These are phyloP conservation scores for Epinotia demarniana DNA, from an alignment of 2,888 invertebrate species.

Conservation along the genomic window DNA sequence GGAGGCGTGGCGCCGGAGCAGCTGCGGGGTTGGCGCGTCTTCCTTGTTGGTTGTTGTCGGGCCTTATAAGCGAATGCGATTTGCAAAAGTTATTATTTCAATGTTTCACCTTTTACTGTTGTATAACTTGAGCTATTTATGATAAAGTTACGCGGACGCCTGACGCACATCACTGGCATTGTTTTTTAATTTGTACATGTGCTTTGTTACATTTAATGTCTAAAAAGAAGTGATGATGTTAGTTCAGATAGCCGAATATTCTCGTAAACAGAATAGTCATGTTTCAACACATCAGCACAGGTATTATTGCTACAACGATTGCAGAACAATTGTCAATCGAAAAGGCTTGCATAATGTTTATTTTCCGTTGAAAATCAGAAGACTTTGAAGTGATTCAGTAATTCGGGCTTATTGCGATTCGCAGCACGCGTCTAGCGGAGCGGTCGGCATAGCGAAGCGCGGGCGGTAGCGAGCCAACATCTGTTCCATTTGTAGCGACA, in stretches of 20 bases:
- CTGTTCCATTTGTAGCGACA: slow-evolving; percentile 78
- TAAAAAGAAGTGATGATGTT: no score
- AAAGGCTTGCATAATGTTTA: background rate
- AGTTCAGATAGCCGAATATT: no score
- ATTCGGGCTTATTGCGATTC: slow-evolving; percentile 18
- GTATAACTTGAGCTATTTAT: background rate
- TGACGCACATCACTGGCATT: no score
- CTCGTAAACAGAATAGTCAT: background rate
- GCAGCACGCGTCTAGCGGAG: slow-evolving; percentile 20
- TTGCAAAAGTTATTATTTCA: slow-evolving; percentile 16
- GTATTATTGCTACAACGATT: no score
- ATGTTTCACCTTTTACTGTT: slow-evolving; percentile 15
- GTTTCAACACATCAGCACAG: background rate
- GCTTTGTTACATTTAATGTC: no score
- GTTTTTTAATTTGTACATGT: no score
- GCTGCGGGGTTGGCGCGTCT: slow-evolving; percentile 51
- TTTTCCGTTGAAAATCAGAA: background rate
- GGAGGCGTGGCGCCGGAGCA: slow-evolving; percentile 53
- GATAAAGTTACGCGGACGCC: no score
- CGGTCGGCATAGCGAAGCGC: slow-evolving; percentile 50
- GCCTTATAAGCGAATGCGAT: slow-evolving; percentile 11
- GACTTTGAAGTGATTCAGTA: background rate
- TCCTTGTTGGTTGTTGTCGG: slow-evolving; percentile 47
- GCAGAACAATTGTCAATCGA: no score
- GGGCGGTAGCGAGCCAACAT: slow-evolving; percentile 64